Evolutionary conservation across 2,888 invertebrate species (phyloP).

Genomic region (Agrochola circellaris): DNA sequence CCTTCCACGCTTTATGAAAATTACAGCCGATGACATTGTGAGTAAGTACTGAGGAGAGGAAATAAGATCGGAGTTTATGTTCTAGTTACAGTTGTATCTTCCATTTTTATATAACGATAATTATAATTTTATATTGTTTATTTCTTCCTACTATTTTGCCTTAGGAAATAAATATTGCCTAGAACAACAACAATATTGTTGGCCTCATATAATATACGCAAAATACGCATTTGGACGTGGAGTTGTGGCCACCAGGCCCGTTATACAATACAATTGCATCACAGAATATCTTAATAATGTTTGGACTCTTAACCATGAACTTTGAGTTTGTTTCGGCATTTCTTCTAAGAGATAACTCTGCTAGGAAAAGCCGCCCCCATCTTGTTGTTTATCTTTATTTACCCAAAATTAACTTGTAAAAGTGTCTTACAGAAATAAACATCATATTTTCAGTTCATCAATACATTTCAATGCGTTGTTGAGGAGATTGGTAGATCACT

Average conservation of each 20-base stretch:
- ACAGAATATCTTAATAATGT: neutral
- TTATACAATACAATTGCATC: neutral
- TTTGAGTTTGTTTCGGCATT: neutral
- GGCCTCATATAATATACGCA: neutral
- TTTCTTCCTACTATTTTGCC: neutral
- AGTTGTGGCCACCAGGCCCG: neutral
- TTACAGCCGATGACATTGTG: constrained; percentile 42
- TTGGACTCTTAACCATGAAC: neutral
- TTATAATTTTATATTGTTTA: neutral
- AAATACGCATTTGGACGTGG: neutral
- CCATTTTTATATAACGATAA: neutral
- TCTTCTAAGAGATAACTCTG: neutral
- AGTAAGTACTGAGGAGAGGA: constrained; percentile 3
- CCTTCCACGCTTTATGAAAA: constrained; percentile 52
- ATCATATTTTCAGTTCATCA: neutral
- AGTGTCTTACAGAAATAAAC: neutral
- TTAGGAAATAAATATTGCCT: too few relatives aligned
- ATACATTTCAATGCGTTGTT: neutral
- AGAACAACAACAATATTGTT: neutral
- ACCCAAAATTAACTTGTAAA: neutral
- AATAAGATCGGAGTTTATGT: neutral
- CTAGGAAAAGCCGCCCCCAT: neutral
- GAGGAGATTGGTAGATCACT: neutral
- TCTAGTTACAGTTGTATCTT: neutral
- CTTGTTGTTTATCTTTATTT: neutral